These are phyloP conservation scores for Dryadula phaetusa DNA, from an alignment of 2,888 invertebrate genomes.

Conservation along the genomic window DNA sequence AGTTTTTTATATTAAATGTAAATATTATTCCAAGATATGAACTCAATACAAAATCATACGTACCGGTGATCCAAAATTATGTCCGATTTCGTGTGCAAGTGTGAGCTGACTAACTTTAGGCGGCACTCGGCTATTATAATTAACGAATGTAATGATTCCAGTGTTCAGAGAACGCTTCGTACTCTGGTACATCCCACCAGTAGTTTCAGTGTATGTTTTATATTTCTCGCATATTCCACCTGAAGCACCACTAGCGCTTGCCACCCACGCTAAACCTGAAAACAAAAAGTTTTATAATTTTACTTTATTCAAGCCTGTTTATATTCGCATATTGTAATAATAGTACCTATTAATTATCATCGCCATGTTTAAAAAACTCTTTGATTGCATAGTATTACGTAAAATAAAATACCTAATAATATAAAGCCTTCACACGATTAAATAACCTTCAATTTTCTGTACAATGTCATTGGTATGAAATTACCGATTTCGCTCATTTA, in stretches of 20 bases:
- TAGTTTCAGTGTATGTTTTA: slow-evolving; percentile 98
- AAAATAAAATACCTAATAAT: neutral
- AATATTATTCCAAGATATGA: neutral
- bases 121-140: slow-evolving; percentile 98
- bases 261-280: slow-evolving; percentile 98
- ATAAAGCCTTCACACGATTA: neutral
- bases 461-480: neutral
- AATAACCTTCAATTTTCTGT: neutral
- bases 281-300: neutral
- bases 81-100: slow-evolving; percentile 98
- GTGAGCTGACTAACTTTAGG: slow-evolving; percentile 99
- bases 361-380: neutral
- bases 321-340: no score
- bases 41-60: slow-evolving; percentile 59
- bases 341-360: neutral
- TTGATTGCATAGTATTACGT: neutral
- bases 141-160: slow-evolving; percentile 99
- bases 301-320: neutral
- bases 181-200: slow-evolving; percentile 96
- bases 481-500: neutral
- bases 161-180: slow-evolving; percentile 98
- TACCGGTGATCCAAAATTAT: slow-evolving; percentile 99
- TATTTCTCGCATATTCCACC: slow-evolving; percentile 99
- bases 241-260: slow-evolving; percentile 97
- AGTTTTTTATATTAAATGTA: neutral